These are phyloP conservation scores for Danio aesculapii DNA, from an alignment of 2,797 vertebrate genomes.

Conservation along the genomic window DNA sequence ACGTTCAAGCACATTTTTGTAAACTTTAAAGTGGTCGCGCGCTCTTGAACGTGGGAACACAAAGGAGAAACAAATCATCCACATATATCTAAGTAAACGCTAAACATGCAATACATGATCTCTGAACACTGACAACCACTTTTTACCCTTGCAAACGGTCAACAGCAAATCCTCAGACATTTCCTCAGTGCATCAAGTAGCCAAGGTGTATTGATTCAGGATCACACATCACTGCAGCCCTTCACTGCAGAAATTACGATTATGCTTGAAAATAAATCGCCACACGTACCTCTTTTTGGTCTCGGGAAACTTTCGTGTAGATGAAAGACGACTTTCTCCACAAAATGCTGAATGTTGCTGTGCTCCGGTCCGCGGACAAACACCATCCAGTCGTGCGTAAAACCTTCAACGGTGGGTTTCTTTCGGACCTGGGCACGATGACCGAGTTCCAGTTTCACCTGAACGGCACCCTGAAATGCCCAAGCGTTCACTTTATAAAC, in stretches of 20 bases:
- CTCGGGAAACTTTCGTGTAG: constrained; percentile 97
- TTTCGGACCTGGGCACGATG: constrained; percentile 96
- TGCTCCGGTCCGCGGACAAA: constrained; percentile 97
- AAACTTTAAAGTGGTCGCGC: neutral
- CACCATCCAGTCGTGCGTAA: constrained; percentile 99
- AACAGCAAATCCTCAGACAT: neutral
- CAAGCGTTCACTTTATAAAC: constrained; percentile 39
- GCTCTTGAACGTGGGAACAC: neutral
- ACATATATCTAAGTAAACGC: neutral
- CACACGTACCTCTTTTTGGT: constrained; percentile 93
- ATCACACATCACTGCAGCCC: neutral
- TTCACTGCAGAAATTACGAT: neutral
- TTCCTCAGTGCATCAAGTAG: neutral
- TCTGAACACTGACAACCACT: neutral
- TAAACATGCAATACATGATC: too few species aligned
- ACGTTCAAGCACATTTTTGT: neutral
- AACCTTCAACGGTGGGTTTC: constrained; percentile 97
- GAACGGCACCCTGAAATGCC: constrained; percentile 89
- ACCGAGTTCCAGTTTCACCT: constrained; percentile 98
- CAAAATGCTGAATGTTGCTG: constrained; percentile 99
- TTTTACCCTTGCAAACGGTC: neutral
- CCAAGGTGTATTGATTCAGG: constrained; percentile 9
- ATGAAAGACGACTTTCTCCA: constrained; percentile 99
- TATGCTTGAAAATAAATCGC: neutral
- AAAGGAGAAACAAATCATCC: neutral